Evolutionary conservation across 1,140 invertebrate species (phyloP).

Genomic region (Arion vulgaris): DNA sequence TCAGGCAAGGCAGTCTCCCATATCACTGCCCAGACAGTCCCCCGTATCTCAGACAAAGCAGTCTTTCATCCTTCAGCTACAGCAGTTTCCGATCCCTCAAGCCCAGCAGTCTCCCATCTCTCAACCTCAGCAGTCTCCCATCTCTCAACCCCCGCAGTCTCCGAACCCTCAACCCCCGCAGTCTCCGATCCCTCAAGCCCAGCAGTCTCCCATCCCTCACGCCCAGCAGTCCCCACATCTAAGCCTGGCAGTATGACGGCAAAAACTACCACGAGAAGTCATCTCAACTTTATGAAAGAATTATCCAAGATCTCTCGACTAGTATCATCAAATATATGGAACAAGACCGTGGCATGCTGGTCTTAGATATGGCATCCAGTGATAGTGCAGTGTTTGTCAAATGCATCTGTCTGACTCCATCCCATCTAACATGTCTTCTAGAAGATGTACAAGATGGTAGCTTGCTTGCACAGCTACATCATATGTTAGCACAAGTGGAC

Average conservation of each 20-base stretch:
- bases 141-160: too few relatives aligned
- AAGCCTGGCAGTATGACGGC: constrained; percentile 52
- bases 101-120: too few relatives aligned
- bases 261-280: constrained; percentile 46
- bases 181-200: too few relatives aligned
- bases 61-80: too few relatives aligned
- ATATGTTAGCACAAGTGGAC: constrained; percentile 42
- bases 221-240: constrained; percentile 40
- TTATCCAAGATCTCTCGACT: constrained; percentile 48
- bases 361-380: constrained; percentile 50
- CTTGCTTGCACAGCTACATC: constrained; percentile 49
- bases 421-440: constrained; percentile 50
- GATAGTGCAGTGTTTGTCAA: constrained; percentile 46
- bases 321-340: constrained; percentile 64
- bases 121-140: too few relatives aligned
- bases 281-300: constrained; percentile 47
- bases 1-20: too few relatives aligned
- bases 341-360: constrained; percentile 59
- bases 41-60: too few relatives aligned
- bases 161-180: too few relatives aligned
- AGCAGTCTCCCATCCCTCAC: too few relatives aligned
- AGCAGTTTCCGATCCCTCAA: too few relatives aligned
- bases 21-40: too few relatives aligned
- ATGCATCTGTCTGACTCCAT: constrained; percentile 58
- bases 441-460: constrained; percentile 49